Base-by-base conservation (phyloP, 2,113 vertebrate genomes). In the Gymnorhina tibicen region DNA sequence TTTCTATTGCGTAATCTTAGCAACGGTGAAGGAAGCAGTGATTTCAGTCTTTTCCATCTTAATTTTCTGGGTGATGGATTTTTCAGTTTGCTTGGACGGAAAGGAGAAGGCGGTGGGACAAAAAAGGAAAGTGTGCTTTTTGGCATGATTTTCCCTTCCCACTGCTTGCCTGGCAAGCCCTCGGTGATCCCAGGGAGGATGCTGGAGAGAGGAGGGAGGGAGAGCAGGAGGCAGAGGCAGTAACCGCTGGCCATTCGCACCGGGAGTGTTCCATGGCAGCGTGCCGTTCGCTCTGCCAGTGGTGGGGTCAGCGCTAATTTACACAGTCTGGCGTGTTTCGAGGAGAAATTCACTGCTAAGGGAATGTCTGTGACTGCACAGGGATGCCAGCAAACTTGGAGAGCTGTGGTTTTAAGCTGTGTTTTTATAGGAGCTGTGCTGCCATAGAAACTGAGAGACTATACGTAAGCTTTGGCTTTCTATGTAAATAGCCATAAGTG, bases 241-340 rank as follows among this genome's bases (percentile, higher is more conserved):
- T 10, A 33, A 23, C 70, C 1, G 0, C 47, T 9, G 37, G n/a
- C 52, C n/a, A 1, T 35, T 82, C 17, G 1, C 56, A 52, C 30
- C 0, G 0, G 35, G 35, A 28, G 24, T 1, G 0, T 59, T 75
- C 26, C 8, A 11, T 3, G 4, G 46, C 24, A 62, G 19, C 4
- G 5, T 0, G 0, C 33, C 24, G 33, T 19, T 78, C 0, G 0
- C 47, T 68, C 37, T 2, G 1, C 49, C 3, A 0, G 1, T 6
- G 22, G 3, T 18, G 50, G 56, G 52, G 21, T 86, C 86, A 44
- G 35, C 2, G 0, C 42, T 92, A 32, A 60, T 74, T 86, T 59
- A 35, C 10, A 14, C 2, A 3, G 39, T 41, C 68, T 89, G 56
- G 19, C 22, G 18, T 11, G 12, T 68, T 63, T 44, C 8, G 4